Evolutionary conservation across 2,113 vertebrate species (phyloP), one percentile per base, ranked within the genome.

Genomic region (Cynoglossus semilaevis): DNA sequence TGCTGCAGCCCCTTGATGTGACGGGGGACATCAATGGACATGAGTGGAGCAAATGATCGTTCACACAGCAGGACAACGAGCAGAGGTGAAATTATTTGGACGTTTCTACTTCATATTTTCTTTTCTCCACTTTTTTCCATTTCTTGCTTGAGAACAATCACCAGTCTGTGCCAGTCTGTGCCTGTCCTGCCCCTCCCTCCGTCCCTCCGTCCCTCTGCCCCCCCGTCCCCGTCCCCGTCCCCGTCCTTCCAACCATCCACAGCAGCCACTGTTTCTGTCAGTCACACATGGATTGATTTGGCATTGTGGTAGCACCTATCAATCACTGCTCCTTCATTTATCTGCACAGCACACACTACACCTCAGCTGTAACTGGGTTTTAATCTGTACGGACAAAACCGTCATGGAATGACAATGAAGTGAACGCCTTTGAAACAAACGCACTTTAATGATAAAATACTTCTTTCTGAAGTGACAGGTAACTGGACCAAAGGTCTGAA

Each of bases 21-120:
- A 66, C 7, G 46, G 52, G 45, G 40, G 14, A 53, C 42, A 9
- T 64, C 49, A 64, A 65, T 15, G 17, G 61, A 69, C 63, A 73
- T 51, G 71, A 67, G 67, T 51, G 58, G 4, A 36, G 66, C 58
- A 63, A 70, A 71, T 44, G 46, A 67, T 79, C 53, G 17, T 41
- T 47, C 53, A 45, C 50, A 59, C 55, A 48, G 36, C 58, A 36
- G 34, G 19, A 65, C 49, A 66, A 69, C 52, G 56, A 66, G 58
- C 53, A 64, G 53, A 45, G 51, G 59, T 67, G 62, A 56, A 63
- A 15, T 43, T 2, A 29, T 29, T 29, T 29, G 2, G 22, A 29
- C 1, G 38, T 58, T 74, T 71, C 53, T 62, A 14, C 22, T 55
- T 38, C 35, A n/a, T n/a, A n/a, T n/a, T n/a, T n/a, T n/a, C 55